Conservation (phyloP, 2,797 vertebrate genomes). For the Gobio occitaniae region DNA sequence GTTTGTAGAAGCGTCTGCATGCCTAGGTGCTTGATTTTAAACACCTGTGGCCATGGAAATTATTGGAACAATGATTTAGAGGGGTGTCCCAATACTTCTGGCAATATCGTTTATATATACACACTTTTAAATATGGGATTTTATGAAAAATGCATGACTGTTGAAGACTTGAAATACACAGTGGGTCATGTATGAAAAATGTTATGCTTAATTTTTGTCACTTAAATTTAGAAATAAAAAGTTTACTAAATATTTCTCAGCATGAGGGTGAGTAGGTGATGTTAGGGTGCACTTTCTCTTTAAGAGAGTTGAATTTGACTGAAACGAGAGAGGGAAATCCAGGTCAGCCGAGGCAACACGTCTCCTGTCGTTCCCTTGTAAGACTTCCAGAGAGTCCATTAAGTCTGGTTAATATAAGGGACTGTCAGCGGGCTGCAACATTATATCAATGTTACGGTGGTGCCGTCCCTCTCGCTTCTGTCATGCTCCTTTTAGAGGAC, state of each 20-base stretch:
- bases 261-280: neutral
- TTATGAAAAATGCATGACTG: neutral
- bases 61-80: no score
- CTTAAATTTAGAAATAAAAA: neutral
- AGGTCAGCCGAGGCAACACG: conserved; percentile 26
- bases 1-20: no score
- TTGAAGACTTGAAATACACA: neutral
- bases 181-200: neutral
- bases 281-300: neutral
- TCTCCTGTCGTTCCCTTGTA: conserved; percentile 39
- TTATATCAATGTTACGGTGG: conserved; percentile 43
- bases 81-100: no score
- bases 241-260: neutral
- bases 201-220: neutral
- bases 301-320: conserved; percentile 14
- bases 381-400: conserved; percentile 52
- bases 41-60: no score
- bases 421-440: conserved; percentile 43
- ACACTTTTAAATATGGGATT: neutral
- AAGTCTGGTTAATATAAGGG: conserved; percentile 49
- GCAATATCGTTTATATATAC: no score
- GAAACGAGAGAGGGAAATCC: conserved; percentile 31
- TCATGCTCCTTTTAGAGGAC: conserved; percentile 18
- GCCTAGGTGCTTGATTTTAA: no score
- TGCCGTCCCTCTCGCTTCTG: conserved; percentile 1